Conservation (phyloP, 1,140 invertebrate species). For the Bathynomus jamesi region DNA sequence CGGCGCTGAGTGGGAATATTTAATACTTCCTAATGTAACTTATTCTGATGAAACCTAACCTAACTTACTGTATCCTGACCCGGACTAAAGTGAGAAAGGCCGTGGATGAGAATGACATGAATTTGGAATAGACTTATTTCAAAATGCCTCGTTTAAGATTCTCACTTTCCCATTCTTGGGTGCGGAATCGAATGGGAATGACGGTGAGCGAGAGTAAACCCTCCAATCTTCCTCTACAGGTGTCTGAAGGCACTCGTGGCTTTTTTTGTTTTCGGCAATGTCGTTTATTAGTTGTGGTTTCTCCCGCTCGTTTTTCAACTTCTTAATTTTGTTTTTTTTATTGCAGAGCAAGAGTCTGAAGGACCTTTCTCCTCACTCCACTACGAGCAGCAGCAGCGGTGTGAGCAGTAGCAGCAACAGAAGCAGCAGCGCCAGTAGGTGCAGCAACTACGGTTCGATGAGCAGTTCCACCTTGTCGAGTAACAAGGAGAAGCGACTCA, state of each 20-base stretch:
- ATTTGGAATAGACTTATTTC: too few species aligned
- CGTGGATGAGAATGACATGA: too few species aligned
- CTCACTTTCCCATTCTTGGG: neutral
- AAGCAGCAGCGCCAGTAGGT: conserved; percentile 21
- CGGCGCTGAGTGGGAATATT: too few species aligned
- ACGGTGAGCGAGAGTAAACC: too few species aligned
- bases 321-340: conserved; percentile 11
- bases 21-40: too few species aligned
- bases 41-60: too few species aligned
- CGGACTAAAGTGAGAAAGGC: too few species aligned
- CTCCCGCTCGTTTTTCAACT: neutral
- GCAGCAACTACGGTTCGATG: conserved; percentile 31
- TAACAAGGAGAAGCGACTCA: conserved; percentile 48
- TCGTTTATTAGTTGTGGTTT: neutral
- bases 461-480: conserved; percentile 52
- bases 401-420: conserved; percentile 24
- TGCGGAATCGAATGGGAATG: too few species aligned
- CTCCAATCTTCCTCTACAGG: neutral
- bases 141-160: neutral
- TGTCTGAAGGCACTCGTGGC: neutral
- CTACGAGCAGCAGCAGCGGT: conserved; percentile 32
- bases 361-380: conserved; percentile 36
- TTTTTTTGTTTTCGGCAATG: neutral
- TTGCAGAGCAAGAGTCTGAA: conserved; percentile 34
- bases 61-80: too few species aligned